Evolutionary conservation across 2,113 vertebrate species (phyloP).

Genomic region (Dicerorhinus sumatrensis): DNA sequence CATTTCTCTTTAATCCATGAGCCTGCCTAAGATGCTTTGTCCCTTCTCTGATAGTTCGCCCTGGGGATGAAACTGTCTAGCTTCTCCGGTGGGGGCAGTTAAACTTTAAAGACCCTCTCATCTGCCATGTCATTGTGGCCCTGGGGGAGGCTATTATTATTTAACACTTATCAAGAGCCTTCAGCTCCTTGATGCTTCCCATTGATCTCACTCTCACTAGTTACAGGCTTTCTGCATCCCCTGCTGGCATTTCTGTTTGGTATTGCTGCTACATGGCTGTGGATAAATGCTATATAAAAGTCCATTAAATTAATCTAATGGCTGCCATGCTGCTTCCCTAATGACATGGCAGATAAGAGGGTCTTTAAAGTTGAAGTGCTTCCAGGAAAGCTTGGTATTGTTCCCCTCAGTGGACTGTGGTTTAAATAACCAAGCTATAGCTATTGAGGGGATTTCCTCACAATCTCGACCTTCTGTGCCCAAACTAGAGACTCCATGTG

Average conservation of each 20-base stretch:
- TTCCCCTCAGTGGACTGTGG: neutral
- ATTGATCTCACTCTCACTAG: slow-evolving; percentile 33
- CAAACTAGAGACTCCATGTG: neutral
- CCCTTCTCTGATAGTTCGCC: slow-evolving; percentile 33
- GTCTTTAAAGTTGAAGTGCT: slow-evolving; percentile 60
- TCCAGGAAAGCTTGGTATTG: neutral
- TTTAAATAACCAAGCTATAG: slow-evolving; percentile 2
- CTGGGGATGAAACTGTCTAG: slow-evolving; percentile 27
- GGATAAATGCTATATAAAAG: slow-evolving; percentile 62
- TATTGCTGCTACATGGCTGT: neutral
- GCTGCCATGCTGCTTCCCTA: slow-evolving; percentile 57
- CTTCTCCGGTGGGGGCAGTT: slow-evolving; percentile 41
- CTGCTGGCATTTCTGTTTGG: slow-evolving; percentile 33
- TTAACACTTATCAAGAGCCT: slow-evolving; percentile 31
- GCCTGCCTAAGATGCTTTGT: slow-evolving; percentile 1
- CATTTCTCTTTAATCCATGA: slow-evolving; percentile 36
- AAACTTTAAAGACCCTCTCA: slow-evolving; percentile 73
- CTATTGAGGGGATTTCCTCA: neutral
- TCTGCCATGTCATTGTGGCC: slow-evolving; percentile 45
- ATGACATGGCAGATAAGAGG: neutral
- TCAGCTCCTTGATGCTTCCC: neutral
- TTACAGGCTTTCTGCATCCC: neutral
- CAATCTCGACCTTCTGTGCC: neutral
- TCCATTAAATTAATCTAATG: slow-evolving; percentile 65
- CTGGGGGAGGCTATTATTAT: slow-evolving; percentile 43